Evolutionary conservation across 2,113 vertebrate genomes (phyloP).

Genomic region (Pagrus major): DNA sequence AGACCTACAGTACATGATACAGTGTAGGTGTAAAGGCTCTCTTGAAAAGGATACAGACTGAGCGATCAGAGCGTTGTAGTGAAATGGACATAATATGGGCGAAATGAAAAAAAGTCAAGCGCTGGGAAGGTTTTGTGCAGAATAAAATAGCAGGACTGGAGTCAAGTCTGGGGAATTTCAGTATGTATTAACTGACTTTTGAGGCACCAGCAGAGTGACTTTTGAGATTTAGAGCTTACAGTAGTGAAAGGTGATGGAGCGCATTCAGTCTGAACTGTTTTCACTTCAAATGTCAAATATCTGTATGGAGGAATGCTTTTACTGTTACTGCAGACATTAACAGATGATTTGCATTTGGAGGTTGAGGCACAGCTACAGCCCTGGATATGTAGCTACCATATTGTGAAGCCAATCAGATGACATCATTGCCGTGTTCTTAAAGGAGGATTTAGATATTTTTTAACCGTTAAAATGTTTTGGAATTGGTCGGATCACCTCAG

Average conservation of each 20-base stretch:
- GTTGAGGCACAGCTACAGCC: neutral
- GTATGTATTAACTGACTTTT: slow-evolving; percentile 2
- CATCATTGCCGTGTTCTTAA: too few species aligned
- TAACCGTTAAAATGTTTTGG: too few species aligned
- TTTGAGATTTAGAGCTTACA: neutral
- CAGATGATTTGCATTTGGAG: neutral
- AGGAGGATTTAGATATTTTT: too few species aligned
- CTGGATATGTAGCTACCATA: neutral
- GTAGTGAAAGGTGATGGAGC: neutral
- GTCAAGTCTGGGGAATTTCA: neutral
- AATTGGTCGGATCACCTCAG: too few species aligned
- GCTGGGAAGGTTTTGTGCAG: neutral
- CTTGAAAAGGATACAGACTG: neutral
- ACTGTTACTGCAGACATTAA: neutral
- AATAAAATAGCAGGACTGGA: neutral
- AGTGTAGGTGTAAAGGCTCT: neutral
- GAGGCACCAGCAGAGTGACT: neutral
- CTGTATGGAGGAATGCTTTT: neutral
- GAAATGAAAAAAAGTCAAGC: neutral
- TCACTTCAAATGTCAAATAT: neutral
- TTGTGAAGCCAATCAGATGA: too few species aligned
- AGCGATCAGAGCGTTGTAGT: neutral
- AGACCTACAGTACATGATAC: neutral
- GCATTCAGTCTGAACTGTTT: neutral
- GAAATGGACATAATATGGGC: slow-evolving; percentile 1